A percentile compares a stretch with the other conserved stretches of the same genome.
Evolutionary conservation across 92 coral and sea anemone species (phyloP).

Genomic region (Desmophyllum pertusum): DNA sequence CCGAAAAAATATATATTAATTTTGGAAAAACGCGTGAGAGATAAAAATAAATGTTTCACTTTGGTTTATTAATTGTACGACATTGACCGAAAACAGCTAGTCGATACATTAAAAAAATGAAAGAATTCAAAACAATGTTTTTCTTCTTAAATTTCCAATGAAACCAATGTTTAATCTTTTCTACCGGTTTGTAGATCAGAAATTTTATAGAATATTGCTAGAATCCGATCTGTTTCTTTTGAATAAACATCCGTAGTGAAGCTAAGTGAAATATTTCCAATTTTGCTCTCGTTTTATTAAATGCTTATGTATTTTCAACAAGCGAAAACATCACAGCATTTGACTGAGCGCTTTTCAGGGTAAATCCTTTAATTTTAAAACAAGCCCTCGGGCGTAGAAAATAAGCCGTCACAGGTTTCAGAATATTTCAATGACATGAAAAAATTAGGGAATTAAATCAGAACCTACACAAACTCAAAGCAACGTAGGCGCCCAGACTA

Average conservation of each 20-base stretch:
- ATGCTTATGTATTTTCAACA: background rate
- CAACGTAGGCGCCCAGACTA: background rate
- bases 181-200: background rate
- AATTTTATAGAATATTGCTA: background rate
- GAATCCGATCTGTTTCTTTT: background rate
- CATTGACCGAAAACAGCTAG: background rate
- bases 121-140: background rate
- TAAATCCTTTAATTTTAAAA: background rate
- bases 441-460: constrained; percentile 3
- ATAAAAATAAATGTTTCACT: background rate
- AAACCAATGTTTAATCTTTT: background rate
- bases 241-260: no score
- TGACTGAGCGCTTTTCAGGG: background rate
- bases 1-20: background rate
- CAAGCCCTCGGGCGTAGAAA: constrained; percentile 22
- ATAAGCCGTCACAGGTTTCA: background rate
- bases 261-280: no score
- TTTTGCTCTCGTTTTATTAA: background rate
- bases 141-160: background rate
- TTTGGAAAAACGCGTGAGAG: background rate
- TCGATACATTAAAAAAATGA: background rate
- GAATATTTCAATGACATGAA: background rate
- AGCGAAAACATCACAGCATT: background rate
- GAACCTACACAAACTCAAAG: background rate
- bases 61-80: background rate